A percentile compares a stretch with the other conserved stretches of the same genome.
Conservation (phyloP, 2,113 vertebrate species). For the Leucoraja erinaceus region DNA sequence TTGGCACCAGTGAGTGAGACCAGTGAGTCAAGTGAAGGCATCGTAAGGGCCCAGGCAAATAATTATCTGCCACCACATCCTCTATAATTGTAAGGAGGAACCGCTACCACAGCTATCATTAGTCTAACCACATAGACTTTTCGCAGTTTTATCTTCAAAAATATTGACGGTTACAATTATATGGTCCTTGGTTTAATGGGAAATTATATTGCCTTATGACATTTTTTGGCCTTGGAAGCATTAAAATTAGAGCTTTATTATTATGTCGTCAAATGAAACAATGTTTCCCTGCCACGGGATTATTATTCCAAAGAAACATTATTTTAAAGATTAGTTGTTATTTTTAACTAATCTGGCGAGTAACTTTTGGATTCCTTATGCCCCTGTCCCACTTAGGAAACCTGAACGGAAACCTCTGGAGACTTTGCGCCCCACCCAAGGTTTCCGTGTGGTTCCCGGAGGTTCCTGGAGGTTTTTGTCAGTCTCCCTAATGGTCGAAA, state of each 20-base stretch:
- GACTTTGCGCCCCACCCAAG: no score
- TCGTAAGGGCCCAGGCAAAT: neutral
- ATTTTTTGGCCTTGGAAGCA: neutral
- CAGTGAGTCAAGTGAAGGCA: neutral
- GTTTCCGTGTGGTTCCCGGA: no score
- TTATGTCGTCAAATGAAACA: neutral
- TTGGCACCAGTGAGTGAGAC: neutral
- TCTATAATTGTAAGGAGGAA: neutral
- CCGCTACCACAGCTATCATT: neutral
- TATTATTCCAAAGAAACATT: neutral
- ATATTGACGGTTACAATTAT: neutral
- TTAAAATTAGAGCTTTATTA: neutral
- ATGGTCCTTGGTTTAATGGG: neutral
- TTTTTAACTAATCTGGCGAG: neutral
- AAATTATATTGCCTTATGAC: neutral
- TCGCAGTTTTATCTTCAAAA: neutral
- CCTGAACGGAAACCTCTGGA: no score
- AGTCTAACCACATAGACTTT: neutral
- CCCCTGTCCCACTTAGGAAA: no score
- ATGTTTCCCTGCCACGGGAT: no score
- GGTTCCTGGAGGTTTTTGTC: no score
- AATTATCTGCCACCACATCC: neutral
- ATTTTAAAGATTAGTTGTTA: neutral
- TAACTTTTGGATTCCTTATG: no score
- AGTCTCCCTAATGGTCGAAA: no score